Percentiles rank a stretch among this genome's conserved stretches.
phyloP scores from a whole-genome alignment of 1,140 invertebrate genomes.

The Penaeus japonicus region DNA sequence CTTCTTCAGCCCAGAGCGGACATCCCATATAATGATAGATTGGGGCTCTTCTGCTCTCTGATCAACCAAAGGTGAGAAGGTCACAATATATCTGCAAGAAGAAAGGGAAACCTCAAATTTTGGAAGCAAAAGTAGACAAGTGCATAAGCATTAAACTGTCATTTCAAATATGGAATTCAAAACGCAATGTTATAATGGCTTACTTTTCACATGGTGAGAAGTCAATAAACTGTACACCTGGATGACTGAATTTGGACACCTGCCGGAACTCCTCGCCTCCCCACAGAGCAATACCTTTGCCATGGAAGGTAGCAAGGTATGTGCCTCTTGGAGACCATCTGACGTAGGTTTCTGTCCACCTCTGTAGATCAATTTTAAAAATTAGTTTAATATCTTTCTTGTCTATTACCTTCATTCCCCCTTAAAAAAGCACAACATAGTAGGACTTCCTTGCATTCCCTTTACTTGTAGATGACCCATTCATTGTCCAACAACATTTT shows the following conservation, averaged over 20 bases:
- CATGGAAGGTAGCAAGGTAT: constrained; percentile 95
- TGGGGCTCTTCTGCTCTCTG: constrained; percentile 65
- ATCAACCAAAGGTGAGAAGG: constrained; percentile 83
- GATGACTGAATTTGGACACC: constrained; percentile 90
- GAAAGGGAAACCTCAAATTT: constrained; percentile 10
- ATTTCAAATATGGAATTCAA: too few species aligned
- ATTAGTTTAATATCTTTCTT: neutral
- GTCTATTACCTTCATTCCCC: too few species aligned
- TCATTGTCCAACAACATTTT: neutral
- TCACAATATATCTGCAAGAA: constrained; percentile 80
- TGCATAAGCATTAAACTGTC: neutral
- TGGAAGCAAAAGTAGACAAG: neutral
- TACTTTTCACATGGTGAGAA: constrained; percentile 97
- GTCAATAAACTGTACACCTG: constrained; percentile 92
- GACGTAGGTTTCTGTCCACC: constrained; percentile 94
- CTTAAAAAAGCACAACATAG: too few species aligned
- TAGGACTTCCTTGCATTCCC: too few species aligned
- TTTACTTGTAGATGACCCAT: too few species aligned
- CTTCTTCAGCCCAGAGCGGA: constrained; percentile 89
- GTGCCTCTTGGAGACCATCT: constrained; percentile 98
- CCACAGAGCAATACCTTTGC: constrained; percentile 95
- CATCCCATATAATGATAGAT: constrained; percentile 92
- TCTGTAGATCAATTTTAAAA: constrained; percentile 67
- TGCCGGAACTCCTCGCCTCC: constrained; percentile 92
- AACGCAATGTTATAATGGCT: constrained; percentile 55